Evolutionary conservation across 35 echinoderm and acorn worm genomes (phyloP).

Genomic region (Diadema setosum): DNA sequence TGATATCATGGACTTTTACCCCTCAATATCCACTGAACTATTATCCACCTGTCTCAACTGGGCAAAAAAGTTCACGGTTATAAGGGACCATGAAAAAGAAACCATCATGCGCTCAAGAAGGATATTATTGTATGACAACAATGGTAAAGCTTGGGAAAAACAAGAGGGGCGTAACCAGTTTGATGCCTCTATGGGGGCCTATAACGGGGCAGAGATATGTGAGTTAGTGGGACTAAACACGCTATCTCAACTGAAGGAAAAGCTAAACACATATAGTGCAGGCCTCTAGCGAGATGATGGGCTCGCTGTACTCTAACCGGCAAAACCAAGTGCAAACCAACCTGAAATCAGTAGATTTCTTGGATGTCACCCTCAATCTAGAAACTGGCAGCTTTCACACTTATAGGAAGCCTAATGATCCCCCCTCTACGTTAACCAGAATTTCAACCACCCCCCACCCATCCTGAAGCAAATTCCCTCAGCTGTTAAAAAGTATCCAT

Average conservation of each 20-base stretch:
- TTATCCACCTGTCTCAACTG: constrained; percentile 3
- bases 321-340: too few relatives aligned
- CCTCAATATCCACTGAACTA: constrained; percentile 17
- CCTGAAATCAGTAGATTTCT: too few relatives aligned
- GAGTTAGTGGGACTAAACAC: constrained; percentile 26
- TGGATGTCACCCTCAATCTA: too few relatives aligned
- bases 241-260: neutral
- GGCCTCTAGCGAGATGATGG: constrained; percentile 24
- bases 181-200: constrained; percentile 18
- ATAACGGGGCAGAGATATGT: constrained; percentile 35
- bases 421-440: too few relatives aligned
- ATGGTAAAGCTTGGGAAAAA: constrained; percentile 42
- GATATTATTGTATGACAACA: constrained; percentile 23
- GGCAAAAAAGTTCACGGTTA: constrained; percentile 6
- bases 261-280: neutral
- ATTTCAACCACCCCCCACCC: too few relatives aligned
- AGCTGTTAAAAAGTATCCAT: too few relatives aligned
- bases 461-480: too few relatives aligned
- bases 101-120: constrained; percentile 45
- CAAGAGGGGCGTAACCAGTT: neutral
- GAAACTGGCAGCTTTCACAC: too few relatives aligned
- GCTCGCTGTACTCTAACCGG: too few relatives aligned
- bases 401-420: too few relatives aligned
- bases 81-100: neutral
- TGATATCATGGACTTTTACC: constrained; percentile 48